Conservation (phyloP, 2,113 vertebrate species). For the Todiramphus saurophagus region DNA sequence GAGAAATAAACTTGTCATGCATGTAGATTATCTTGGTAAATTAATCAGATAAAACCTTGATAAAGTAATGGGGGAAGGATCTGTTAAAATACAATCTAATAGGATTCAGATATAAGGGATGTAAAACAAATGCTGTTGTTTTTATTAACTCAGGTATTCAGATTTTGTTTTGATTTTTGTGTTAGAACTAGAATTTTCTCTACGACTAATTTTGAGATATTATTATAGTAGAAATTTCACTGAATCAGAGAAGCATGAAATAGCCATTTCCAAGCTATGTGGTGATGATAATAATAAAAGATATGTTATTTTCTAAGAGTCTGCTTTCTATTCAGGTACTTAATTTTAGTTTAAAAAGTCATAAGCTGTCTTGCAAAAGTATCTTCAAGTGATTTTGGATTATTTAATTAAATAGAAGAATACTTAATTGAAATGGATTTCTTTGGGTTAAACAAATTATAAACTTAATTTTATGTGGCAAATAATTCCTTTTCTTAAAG, state of each 20-base stretch:
- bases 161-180: background rate
- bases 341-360: background rate
- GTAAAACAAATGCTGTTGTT: background rate
- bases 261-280: background rate
- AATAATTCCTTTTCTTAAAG: background rate
- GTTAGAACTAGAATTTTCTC: background rate
- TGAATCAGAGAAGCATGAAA: background rate
- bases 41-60: background rate
- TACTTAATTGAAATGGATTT: background rate
- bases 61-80: background rate
- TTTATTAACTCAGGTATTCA: slow-evolving; percentile 1
- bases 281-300: background rate
- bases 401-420: background rate
- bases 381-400: background rate
- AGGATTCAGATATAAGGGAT: background rate
- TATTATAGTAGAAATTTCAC: background rate
- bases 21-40: background rate
- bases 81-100: background rate
- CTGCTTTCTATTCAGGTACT: background rate
- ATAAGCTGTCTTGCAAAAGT: background rate
- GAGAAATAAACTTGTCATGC: background rate
- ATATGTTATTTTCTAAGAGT: background rate
- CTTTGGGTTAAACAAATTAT: background rate
- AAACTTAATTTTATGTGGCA: background rate
- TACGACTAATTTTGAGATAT: slow-evolving; percentile 2